These are phyloP conservation scores for Gisinianus flammeolus DNA, from an alignment of 2,888 invertebrate genomes.

Conservation along the genomic window DNA sequence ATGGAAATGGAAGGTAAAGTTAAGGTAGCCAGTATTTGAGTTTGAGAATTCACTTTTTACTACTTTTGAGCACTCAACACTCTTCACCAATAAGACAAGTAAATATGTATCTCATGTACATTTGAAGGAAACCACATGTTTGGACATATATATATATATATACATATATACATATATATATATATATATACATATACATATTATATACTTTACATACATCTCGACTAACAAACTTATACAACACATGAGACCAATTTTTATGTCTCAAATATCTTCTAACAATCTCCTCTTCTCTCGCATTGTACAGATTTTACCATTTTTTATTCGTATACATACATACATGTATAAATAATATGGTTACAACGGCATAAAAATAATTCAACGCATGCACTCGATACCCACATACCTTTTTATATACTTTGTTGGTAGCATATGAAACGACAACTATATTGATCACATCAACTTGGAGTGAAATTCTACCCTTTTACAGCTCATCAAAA, in stretches of 20 bases:
- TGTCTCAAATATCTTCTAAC: slow-evolving; percentile 18
- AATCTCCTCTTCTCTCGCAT: not conserved
- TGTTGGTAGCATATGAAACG: no score
- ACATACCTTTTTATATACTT: no score
- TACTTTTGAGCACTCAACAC: not conserved
- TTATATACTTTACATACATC: not conserved
- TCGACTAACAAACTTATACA: no score
- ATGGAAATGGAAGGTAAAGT: not conserved
- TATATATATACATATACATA: not conserved
- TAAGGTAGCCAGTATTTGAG: not conserved
- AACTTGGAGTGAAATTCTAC: no score
- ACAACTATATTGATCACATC: no score
- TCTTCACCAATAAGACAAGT: not conserved
- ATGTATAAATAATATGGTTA: not conserved
- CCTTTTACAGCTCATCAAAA: no score
- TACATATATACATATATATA: not conserved
- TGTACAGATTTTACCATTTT: not conserved
- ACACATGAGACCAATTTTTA: slow-evolving; percentile 6
- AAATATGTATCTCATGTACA: no score
- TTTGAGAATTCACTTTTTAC: not conserved
- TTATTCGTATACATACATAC: not conserved
- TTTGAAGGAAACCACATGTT: not conserved
- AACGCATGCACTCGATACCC: no score
- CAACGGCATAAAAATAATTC: no score
- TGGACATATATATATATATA: not conserved